phyloP scores from a whole-genome alignment of 2,888 invertebrate genomes.

The Napeogenes sylphis region DNA sequence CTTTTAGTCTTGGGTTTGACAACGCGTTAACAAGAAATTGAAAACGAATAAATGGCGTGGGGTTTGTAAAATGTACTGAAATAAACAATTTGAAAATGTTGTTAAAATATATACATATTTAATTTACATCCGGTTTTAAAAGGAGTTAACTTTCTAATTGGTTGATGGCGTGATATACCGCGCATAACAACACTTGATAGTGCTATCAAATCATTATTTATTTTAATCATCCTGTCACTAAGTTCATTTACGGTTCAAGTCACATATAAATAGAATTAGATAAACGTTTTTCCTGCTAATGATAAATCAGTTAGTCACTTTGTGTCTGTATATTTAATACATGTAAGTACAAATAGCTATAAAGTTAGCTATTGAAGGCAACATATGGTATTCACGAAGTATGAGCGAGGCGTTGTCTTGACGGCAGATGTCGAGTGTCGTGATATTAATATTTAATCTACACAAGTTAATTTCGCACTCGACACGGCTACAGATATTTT shows the following conservation, averaged over 20 bases:
- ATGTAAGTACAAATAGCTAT: conserved; percentile 25
- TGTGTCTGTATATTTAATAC: neutral
- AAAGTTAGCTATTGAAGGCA: conserved; percentile 34
- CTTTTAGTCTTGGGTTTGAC: conserved; percentile 40
- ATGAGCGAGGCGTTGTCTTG: conserved; percentile 28
- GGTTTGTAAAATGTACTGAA: too few relatives aligned
- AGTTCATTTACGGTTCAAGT: too few relatives aligned
- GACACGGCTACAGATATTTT: conserved; percentile 33
- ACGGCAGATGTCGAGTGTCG: conserved; percentile 33
- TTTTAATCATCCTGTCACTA: too few relatives aligned
- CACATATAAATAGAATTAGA: too few relatives aligned
- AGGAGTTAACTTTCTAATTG: too few relatives aligned
- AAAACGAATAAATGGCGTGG: conserved; percentile 19
- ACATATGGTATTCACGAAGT: conserved; percentile 31
- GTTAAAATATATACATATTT: too few relatives aligned
- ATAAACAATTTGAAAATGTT: too few relatives aligned
- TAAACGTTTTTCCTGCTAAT: too few relatives aligned
- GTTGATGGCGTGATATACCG: too few relatives aligned
- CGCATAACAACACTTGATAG: too few relatives aligned
- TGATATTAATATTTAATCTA: conserved; percentile 39
- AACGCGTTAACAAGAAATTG: conserved; percentile 36
- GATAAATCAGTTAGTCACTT: neutral
- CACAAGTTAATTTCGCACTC: conserved; percentile 37
- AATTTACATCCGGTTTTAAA: too few relatives aligned
- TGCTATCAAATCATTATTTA: too few relatives aligned